Evolutionary conservation across 2,113 vertebrate species (phyloP).

Genomic region (Melanocharis versteri): DNA sequence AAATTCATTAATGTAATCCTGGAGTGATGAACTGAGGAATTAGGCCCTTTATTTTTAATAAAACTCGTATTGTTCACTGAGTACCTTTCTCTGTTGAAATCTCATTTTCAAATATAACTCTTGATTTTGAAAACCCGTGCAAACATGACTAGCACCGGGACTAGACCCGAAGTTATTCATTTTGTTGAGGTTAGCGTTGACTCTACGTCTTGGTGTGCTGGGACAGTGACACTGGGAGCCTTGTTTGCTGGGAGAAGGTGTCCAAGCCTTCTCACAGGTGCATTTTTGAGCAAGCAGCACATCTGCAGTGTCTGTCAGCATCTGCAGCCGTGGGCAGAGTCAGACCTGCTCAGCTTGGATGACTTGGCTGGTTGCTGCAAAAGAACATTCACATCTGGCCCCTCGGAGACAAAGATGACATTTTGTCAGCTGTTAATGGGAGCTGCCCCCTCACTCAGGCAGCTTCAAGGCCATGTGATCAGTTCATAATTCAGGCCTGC

Average conservation of each 20-base stretch:
- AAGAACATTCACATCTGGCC: not conserved
- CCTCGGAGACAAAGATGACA: not conserved
- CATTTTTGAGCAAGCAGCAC: not conserved
- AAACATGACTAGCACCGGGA: accelerated
- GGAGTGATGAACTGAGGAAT: not conserved
- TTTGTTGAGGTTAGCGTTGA: not conserved
- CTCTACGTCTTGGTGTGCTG: not conserved
- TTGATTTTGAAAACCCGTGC: not conserved
- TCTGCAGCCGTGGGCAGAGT: not conserved
- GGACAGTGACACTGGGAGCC: not conserved
- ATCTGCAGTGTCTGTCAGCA: not conserved
- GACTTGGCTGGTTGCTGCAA: not conserved
- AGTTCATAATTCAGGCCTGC: not conserved
- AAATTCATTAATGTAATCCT: not conserved
- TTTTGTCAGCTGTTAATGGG: not conserved
- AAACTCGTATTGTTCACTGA: not conserved
- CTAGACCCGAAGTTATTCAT: not conserved
- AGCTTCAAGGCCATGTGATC: not conserved
- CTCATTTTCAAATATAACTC: not conserved
- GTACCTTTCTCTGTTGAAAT: not conserved
- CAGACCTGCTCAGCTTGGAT: not conserved
- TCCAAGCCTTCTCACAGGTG: not conserved
- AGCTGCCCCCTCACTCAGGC: not conserved
- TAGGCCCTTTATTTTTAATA: conserved; percentile 3
- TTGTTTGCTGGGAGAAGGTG: not conserved